Conservation (phyloP, 2,113 vertebrate species). For the Chaenogobius annularis region DNA sequence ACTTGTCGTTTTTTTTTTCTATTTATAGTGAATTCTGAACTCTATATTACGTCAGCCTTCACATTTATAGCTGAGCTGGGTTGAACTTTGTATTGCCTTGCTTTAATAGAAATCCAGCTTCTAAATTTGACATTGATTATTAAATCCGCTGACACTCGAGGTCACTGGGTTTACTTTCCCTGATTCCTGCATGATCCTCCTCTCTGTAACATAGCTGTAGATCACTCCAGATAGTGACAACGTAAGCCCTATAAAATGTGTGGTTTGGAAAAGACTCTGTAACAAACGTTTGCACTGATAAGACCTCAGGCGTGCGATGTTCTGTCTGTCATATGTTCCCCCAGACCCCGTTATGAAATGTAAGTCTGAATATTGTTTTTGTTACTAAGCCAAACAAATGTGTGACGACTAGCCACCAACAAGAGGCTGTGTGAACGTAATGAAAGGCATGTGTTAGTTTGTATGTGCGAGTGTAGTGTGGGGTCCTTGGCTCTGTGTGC, state of each 20-base stretch:
- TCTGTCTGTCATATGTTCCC: constrained; percentile 53
- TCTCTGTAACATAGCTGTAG: constrained; percentile 17
- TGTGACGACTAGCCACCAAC: constrained; percentile 63
- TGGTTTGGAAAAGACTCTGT: constrained; percentile 50
- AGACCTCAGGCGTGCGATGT: constrained; percentile 59
- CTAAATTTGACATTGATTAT: constrained; percentile 8
- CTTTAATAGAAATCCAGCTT: neutral
- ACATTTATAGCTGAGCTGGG: neutral
- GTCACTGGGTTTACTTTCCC: neutral
- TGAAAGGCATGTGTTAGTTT: constrained; percentile 70
- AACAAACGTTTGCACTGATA: constrained; percentile 41
- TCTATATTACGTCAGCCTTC: constrained; percentile 33
- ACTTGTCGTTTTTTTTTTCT: too few species aligned
- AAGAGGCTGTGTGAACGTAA: constrained; percentile 60
- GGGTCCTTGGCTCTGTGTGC: constrained; percentile 46
- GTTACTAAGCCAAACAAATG: constrained; percentile 80
- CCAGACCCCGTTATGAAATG: constrained; percentile 74
- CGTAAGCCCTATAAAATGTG: constrained; percentile 47
- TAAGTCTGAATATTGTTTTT: constrained; percentile 77
- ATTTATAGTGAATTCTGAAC: too few species aligned
- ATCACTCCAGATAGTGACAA: constrained; percentile 15
- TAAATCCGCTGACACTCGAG: constrained; percentile 5
- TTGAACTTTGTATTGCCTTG: neutral
- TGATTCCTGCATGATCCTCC: neutral
- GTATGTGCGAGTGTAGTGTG: constrained; percentile 64